Base-by-base conservation (phyloP, 2,888 invertebrate species). In the Drosophila melanosoma region DNA sequence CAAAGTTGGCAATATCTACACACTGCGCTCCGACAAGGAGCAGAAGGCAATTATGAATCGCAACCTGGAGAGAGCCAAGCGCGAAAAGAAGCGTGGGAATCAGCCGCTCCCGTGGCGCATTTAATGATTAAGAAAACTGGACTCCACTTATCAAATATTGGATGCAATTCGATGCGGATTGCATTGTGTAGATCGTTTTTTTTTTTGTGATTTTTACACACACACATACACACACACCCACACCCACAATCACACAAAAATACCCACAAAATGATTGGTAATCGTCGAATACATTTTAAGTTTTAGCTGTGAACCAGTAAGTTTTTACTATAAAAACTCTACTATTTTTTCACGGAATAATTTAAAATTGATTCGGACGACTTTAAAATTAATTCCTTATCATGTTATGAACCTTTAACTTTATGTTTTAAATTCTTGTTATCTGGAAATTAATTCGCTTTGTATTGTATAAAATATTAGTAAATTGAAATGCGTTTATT, bases 41-140 rank as follows among this genome's bases (percentile, higher is more conserved):
- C 89, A 83, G 10, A 51, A 53, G 65, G 76, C 69, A 66, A 77
- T 88, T 10, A 72, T 71, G 81, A 64, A 69, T 11, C 75, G 76
- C 53, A 87, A 85, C 20, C 64, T 73, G 69, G 83, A 74, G 70
- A 81, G 75, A 1, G 89, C 81, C 63, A 59, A 67, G 60, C 81
- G 83, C 2, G 87, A 89, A 72, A 88, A 79, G 69, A 87, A 86
- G 68, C 62, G 81, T 2, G 87, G 83, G 38, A 85, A 86, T 67
- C 67, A 83, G 74, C 85, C 85, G 29, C 63, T 86, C 10, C 86
- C 81, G 7, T 88, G 89, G 85, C 83, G 89, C n/a, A 69, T 74
- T 12, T 89, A 89, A 7, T 87, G 45, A 61, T 23, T 23, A 23
- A 7, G 8, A 45, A 1, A 20, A 15, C 1, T 45, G 12, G 45